These are phyloP conservation scores for Amphilophus citrinellus DNA, from an alignment of 2,113 vertebrate species.

Conservation along the genomic window DNA sequence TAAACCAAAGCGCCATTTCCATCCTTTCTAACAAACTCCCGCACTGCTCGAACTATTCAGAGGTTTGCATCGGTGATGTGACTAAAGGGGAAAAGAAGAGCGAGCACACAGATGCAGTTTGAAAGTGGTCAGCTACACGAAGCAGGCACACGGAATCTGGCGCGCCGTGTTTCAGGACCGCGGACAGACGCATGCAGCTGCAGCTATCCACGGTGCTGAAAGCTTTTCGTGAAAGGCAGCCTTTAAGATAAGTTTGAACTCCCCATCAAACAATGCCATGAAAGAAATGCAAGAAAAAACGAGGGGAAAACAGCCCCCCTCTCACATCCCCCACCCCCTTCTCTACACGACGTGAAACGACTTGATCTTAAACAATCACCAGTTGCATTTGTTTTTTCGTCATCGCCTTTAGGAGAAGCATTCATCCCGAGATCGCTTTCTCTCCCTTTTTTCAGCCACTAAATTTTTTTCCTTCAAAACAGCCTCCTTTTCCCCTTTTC, in stretches of 20 bases:
- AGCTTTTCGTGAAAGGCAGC: background rate
- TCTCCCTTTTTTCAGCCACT: background rate
- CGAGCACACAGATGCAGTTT: background rate
- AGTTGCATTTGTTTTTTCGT: constrained; percentile 60
- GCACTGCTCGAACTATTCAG: background rate
- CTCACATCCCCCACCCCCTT: accelerated
- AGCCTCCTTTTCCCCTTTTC: background rate
- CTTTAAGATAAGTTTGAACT: background rate
- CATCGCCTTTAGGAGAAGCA: background rate
- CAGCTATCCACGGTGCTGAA: constrained; percentile 52
- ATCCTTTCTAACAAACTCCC: background rate
- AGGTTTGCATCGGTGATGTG: background rate
- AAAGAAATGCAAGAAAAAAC: background rate
- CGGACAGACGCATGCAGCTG: constrained; percentile 36
- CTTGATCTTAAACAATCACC: constrained; percentile 59
- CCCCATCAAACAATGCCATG: too few relatives aligned
- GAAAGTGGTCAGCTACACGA: constrained; percentile 7
- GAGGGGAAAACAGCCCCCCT: background rate
- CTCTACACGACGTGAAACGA: background rate
- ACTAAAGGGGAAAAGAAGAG: background rate
- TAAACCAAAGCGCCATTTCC: background rate
- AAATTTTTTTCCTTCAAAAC: background rate
- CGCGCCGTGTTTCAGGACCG: constrained; percentile 30
- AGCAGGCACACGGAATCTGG: background rate
- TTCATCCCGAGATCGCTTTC: background rate